Evolutionary conservation across 2,113 vertebrate species (phyloP).

Genomic region (Heptranchias perlo): DNA sequence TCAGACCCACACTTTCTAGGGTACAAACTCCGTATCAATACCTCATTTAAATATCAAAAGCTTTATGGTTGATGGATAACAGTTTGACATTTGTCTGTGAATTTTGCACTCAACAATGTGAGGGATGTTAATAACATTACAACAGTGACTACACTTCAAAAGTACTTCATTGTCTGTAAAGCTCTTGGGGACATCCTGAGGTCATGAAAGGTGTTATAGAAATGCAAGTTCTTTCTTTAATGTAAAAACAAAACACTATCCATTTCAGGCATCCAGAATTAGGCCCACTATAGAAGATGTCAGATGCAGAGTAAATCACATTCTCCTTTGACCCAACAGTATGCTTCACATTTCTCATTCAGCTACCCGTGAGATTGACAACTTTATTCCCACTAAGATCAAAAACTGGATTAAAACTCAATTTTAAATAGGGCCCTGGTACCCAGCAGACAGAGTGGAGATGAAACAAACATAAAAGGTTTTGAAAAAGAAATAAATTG

Average conservation of each 20-base stretch:
- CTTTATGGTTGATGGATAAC: background rate
- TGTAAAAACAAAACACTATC: background rate
- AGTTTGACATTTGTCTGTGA: background rate
- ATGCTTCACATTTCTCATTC: background rate
- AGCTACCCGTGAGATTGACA: background rate
- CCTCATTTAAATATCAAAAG: background rate
- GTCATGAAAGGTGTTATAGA: background rate
- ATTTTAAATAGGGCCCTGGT: background rate
- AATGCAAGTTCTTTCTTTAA: background rate
- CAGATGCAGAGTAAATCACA: background rate
- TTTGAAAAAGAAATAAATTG: background rate
- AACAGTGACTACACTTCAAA: background rate
- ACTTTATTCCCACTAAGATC: background rate
- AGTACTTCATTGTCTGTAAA: background rate
- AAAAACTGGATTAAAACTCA: background rate
- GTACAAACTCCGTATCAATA: background rate
- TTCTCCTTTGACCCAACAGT: background rate
- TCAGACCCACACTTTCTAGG: conserved; percentile 70
- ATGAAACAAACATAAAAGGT: too few relatives aligned
- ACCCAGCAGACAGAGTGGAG: background rate
- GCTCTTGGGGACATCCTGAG: background rate
- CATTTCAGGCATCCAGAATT: background rate
- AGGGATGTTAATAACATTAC: background rate
- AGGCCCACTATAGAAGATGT: background rate
- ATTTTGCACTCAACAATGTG: background rate